Evolutionary conservation across 2,888 invertebrate genomes (phyloP).

Genomic region (Phyllotreta cruciferae): DNA sequence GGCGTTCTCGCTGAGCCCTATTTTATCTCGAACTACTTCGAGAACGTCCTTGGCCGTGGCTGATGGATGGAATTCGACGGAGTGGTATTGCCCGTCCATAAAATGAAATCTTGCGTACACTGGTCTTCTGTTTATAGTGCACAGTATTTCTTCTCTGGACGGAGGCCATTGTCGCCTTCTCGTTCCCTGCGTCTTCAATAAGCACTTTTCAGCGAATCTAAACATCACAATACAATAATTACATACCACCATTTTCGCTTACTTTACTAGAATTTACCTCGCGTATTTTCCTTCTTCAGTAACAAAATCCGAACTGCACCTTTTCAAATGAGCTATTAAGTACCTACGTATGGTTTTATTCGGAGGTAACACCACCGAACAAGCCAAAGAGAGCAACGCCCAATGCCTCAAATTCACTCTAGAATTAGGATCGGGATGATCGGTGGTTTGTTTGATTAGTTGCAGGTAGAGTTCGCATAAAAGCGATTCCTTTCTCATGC

Average conservation of each 20-base stretch:
- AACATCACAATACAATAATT: conserved; percentile 3
- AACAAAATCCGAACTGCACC: conserved; percentile 85
- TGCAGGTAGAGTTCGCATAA: conserved; percentile 91
- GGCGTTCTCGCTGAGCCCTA: conserved; percentile 81
- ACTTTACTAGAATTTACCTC: conserved; percentile 6
- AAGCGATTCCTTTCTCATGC: conserved; percentile 87
- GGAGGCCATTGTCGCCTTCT: conserved; percentile 89
- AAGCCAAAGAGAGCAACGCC: conserved; percentile 84
- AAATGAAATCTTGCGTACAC: conserved; percentile 91
- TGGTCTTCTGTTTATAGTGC: conserved; percentile 88
- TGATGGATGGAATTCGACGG: conserved; percentile 93
- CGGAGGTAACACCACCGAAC: conserved; percentile 85
- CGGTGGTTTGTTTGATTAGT: conserved; percentile 89
- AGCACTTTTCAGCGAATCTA: conserved; percentile 87
- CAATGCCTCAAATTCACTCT: conserved; percentile 89
- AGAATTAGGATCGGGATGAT: conserved; percentile 88
- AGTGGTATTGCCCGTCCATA: conserved; percentile 94
- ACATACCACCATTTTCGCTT: neutral
- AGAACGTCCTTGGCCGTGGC: conserved; percentile 90
- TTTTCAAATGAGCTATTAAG: conserved; percentile 86
- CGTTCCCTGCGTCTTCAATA: conserved; percentile 74
- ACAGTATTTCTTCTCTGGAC: conserved; percentile 89
- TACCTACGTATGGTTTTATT: conserved; percentile 86
- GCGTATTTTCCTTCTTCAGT: conserved; percentile 96
- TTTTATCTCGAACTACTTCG: conserved; percentile 85